Evolutionary conservation across 1,140 invertebrate species (phyloP).

Genomic region (Anastrepha ludens): DNA sequence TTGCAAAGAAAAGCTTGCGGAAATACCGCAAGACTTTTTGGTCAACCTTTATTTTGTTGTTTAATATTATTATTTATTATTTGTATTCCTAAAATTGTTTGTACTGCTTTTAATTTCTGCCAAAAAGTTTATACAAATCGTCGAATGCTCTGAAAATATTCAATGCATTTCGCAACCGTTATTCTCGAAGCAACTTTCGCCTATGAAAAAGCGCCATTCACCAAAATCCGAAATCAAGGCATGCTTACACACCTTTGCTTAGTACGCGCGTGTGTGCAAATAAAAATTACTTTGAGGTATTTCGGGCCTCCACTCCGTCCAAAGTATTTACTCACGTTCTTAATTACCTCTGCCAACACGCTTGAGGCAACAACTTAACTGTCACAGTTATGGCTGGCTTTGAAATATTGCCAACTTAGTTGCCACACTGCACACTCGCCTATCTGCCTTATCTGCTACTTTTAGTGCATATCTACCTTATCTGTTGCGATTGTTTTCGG

Average conservation of each 20-base stretch:
- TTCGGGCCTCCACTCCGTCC: neutral
- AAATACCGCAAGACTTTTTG: no score
- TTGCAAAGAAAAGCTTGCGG: no score
- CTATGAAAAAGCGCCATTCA: neutral
- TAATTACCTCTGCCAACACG: neutral
- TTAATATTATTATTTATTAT: no score
- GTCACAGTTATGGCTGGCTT: neutral
- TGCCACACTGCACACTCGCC: slow-evolving; percentile 8
- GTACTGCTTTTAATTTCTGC: no score
- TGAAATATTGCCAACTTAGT: slow-evolving; percentile 42
- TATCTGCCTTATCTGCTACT: neutral
- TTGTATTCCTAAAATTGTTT: no score
- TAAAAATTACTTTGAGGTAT: slow-evolving; percentile 40
- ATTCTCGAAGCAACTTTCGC: slow-evolving; percentile 3
- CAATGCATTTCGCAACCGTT: neutral
- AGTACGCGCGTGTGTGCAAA: neutral
- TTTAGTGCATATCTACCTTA: neutral
- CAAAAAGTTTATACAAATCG: neutral
- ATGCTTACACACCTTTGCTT: neutral
- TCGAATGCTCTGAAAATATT: neutral
- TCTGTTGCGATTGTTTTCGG: slow-evolving; percentile 21
- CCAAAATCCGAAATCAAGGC: neutral
- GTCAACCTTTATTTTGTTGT: no score
- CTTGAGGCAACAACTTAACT: slow-evolving; percentile 24
- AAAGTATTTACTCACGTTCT: slow-evolving; percentile 42